Evolutionary conservation across 2,888 invertebrate genomes (phyloP), one percentile per base, ranked within the genome.

Genomic region (Leptinotarsa tumamoca): DNA sequence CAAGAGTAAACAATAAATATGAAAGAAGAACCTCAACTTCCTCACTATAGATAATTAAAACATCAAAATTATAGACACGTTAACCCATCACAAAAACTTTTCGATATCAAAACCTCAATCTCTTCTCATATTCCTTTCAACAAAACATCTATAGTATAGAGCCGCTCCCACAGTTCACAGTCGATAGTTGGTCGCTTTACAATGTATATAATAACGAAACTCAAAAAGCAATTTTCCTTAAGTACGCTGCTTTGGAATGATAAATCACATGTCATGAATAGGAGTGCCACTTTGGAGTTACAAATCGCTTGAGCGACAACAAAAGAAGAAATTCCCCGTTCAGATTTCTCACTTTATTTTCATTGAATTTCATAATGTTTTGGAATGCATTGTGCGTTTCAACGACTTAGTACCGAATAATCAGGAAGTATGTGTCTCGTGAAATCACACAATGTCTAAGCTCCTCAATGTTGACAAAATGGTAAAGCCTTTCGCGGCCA

Each of bases 181-280:
- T 7, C 27, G 4, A 23, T 61, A 23, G 61, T 23, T 23, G 27
- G 61, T 61, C 61, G 61, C 21, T 17, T 54, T 17, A 54, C 52
- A 68, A 68, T 68, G 33, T 52, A 23, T 23, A 17, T 52, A 54
- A 68, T 74, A 56, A 54, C 66, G 70, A 70, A 33, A 58, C 58
- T 73, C 63, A 68, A 69, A 69, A 50, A 50, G 58, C 63, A 69
- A 67, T 74, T 71, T 56, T 56, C 67, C 68, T 73, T 23, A 61
- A 23, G 68, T 67, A 73, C 68, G 71, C 70, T 63, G 66, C 73
- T 73, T 71, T 68, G 58, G 51, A 71, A 74, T 76, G 73, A 76
- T 76, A 71, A 76, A 76, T 74, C 68, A 68, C 68, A 61, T 63
- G 68, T 71, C 73, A 69, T 54, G 27, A 50, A 68, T 69, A 63